These are phyloP conservation scores for Sylvicola cinctus DNA, from an alignment of 2,888 invertebrate species.

Conservation along the genomic window DNA sequence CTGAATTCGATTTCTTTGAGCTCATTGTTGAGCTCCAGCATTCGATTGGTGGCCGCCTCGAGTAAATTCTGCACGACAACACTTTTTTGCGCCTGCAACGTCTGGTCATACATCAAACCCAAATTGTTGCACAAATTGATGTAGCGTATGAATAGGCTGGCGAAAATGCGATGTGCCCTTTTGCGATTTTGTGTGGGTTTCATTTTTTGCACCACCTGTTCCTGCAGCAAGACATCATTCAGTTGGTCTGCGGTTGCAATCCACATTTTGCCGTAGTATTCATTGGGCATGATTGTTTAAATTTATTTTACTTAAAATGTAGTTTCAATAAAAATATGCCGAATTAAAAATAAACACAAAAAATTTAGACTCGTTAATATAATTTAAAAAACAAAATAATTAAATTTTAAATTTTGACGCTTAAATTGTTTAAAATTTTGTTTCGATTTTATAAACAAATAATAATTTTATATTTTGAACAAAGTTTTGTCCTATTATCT, in stretches of 20 bases:
- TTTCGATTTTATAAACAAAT: no score
- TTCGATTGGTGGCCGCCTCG: slow-evolving; percentile 18
- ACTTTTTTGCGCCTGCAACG: slow-evolving; percentile 22
- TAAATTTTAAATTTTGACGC: no score
- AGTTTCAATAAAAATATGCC: no score
- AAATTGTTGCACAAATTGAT: slow-evolving; percentile 19
- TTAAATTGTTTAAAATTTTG: no score
- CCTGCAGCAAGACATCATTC: slow-evolving; percentile 19
- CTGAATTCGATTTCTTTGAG: slow-evolving; percentile 29
- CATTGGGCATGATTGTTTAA: slow-evolving; percentile 22
- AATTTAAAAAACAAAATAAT: no score
- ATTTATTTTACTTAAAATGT: no score
- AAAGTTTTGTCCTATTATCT: no score
- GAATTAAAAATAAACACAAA: no score
- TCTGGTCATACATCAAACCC: slow-evolving; percentile 17
- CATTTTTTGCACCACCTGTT: slow-evolving; percentile 17
- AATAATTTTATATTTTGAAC: no score
- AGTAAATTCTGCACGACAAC: slow-evolving; percentile 14
- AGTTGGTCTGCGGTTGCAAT: slow-evolving; percentile 24
- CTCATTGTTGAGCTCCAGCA: slow-evolving; percentile 32
- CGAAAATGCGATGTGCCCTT: slow-evolving; percentile 16
- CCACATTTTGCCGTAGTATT: slow-evolving; percentile 30
- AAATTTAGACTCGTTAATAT: no score
- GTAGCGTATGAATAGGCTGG: slow-evolving; percentile 19
- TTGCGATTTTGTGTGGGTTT: slow-evolving; percentile 13